Evolutionary conservation across 2,888 invertebrate genomes (phyloP).

Genomic region (Ceraclea dissimilis): DNA sequence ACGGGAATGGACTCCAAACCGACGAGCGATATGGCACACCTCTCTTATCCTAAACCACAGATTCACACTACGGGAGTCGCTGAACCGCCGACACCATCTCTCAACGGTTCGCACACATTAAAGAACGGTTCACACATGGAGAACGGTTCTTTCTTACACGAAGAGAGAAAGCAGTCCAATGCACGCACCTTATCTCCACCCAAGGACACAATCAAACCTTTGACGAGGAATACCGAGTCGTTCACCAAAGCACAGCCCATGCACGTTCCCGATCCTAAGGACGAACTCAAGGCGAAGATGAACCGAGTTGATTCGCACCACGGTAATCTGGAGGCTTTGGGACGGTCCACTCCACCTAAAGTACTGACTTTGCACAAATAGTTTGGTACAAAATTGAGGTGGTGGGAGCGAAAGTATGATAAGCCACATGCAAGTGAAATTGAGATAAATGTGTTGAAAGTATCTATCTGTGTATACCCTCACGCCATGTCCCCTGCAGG

Average conservation of each 20-base stretch:
- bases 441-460: no score
- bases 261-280: constrained; percentile 29
- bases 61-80: neutral
- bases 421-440: no score
- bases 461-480: no score
- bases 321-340: constrained; percentile 37
- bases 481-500: no score
- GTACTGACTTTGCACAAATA: neutral
- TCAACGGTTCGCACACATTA: neutral
- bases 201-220: neutral
- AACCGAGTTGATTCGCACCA: constrained; percentile 47
- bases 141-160: neutral
- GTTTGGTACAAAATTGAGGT: neutral
- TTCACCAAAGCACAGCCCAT: constrained; percentile 27
- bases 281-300: constrained; percentile 44
- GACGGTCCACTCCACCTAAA: constrained; percentile 16
- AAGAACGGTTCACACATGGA: neutral
- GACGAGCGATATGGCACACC: neutral
- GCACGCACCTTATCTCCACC: neutral
- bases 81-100: neutral
- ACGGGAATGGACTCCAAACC: constrained; percentile 33
- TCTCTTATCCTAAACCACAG: neutral
- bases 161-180: neutral
- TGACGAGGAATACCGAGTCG: constrained; percentile 27
- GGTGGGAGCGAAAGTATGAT: no score